Base-by-base conservation (phyloP, 2,888 invertebrate genomes). In the Caradrina kadenii region DNA sequence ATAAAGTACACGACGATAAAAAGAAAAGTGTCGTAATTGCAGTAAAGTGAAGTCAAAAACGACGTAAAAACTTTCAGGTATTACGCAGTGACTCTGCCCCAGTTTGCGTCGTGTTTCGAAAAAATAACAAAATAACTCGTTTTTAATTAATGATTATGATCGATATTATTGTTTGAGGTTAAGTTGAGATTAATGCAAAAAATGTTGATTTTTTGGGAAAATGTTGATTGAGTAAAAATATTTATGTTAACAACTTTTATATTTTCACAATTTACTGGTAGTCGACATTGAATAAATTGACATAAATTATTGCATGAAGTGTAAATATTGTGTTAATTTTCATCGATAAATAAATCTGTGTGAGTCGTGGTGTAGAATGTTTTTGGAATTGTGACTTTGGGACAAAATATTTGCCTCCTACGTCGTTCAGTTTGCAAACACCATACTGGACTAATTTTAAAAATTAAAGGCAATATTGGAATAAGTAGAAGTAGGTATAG, bases 211-310 rank as follows among this genome's bases (percentile, higher is more conserved):
- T 64, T 26, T 53, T 39, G 31, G 39, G 63, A 69, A 67, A 69
- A 64, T 54, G 26, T 48, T 50, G 26, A 50, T 71, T 69, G 35
- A 50, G n/a, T 65, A 42, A 63, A 59, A 63, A 42, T 63, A 63
- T 74, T 52, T 62, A 50, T 82, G 73, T 69, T 62, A 73, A 73
- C 77, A 58, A 73, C 81, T 83, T 83, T 83, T 73, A 53, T 49
- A 61, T 71, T 72, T 69, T 59, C 11, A 17, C 17, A 35, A 21
- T 2, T 48, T 17, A 56, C 48, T 55, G 56, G 39, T 5, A 26
- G 50, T 13, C 10, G 67, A 31, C 71, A 77, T 72, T 80, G 72
- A 70, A 61, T 19, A 50, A 26, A 70, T 53, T 22, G n/a, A 19
- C 22, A 39, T 35, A 60, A 21, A 72, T 72, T 35, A 21, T 21